Conservation (phyloP, 2,113 vertebrate species). For the Cyanocitta stelleri region DNA sequence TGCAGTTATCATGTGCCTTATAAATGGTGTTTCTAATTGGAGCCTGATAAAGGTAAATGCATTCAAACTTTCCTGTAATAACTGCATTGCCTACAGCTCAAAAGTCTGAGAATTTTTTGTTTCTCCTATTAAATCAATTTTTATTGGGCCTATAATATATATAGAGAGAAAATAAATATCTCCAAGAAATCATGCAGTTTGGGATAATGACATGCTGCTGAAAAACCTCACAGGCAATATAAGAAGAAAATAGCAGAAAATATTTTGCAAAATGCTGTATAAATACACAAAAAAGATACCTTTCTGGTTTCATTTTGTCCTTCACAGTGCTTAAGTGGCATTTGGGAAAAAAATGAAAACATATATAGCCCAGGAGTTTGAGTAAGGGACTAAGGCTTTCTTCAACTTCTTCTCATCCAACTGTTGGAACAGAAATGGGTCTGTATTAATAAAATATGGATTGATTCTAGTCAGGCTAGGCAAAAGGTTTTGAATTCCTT, state of each 20-base stretch:
- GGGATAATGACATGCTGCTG: background rate
- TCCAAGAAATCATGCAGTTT: background rate
- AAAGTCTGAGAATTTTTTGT: background rate
- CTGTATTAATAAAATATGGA: background rate
- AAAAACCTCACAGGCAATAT: background rate
- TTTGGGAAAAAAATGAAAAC: background rate
- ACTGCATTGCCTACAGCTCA: background rate
- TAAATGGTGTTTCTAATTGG: background rate
- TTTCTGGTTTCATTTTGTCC: background rate
- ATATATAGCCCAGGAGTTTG: background rate
- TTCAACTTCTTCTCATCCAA: background rate
- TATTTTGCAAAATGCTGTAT: background rate
- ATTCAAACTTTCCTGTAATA: background rate
- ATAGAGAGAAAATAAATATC: background rate
- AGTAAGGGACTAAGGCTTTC: background rate
- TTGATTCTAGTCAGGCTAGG: background rate
- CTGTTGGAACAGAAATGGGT: background rate
- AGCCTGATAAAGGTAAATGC: background rate
- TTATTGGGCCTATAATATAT: background rate
- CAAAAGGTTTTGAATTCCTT: background rate
- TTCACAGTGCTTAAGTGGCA: background rate
- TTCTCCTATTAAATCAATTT: background rate
- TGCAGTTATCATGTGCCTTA: background rate
- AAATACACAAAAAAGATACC: background rate
- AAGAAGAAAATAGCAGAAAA: background rate